phyloP scores from a whole-genome alignment of 2,113 vertebrate species.

The Vulpes lagopus region DNA sequence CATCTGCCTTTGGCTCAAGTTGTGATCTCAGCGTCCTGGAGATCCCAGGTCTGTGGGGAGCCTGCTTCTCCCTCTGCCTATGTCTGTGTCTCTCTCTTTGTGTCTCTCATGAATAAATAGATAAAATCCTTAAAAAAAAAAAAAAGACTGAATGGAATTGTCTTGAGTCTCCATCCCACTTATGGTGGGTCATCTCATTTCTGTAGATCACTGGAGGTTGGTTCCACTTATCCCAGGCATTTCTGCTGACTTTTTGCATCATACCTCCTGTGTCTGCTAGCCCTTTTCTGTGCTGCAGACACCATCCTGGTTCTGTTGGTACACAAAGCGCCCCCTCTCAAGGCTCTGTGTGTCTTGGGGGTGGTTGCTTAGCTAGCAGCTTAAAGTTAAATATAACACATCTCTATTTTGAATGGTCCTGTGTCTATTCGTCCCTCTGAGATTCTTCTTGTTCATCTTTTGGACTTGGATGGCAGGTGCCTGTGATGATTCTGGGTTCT shows the following conservation, averaged over 20 bases:
- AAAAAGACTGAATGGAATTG: background rate
- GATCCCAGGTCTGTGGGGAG: too few relatives aligned
- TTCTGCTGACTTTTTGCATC: background rate
- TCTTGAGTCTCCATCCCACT: background rate
- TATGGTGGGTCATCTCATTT: background rate
- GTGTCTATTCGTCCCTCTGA: background rate
- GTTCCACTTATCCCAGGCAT: background rate
- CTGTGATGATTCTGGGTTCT: background rate
- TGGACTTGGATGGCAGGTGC: background rate
- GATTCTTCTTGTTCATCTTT: slow-evolving; percentile 20
- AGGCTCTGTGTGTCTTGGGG: background rate
- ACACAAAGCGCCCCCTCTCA: background rate
- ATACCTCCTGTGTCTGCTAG: background rate
- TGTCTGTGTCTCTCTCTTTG: too few relatives aligned
- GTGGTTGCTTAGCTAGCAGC: background rate
- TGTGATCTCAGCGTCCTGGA: too few relatives aligned
- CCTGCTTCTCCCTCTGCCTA: too few relatives aligned
- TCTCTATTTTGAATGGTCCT: background rate
- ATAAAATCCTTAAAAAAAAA: too few relatives aligned
- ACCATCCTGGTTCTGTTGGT: background rate
- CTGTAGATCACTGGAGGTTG: background rate
- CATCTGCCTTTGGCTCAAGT: too few relatives aligned
- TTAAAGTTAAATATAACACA: background rate
- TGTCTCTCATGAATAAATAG: too few relatives aligned
- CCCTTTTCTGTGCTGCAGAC: background rate